phyloP scores from a whole-genome alignment of 2,113 vertebrate species.

The Corythornis cristatus region DNA sequence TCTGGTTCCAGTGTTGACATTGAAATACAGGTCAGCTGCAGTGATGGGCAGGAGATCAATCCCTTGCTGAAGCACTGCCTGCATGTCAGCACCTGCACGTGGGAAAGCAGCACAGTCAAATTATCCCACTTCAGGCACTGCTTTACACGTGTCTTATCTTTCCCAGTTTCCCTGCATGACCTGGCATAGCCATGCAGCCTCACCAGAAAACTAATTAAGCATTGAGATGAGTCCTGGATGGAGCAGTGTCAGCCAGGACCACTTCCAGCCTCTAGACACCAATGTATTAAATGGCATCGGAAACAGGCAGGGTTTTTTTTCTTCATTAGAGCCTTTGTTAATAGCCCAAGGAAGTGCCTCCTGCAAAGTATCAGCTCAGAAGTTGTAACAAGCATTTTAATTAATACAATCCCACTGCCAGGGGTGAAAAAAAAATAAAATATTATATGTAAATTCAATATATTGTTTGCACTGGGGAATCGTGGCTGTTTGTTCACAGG shows the following conservation, averaged over 20 bases:
- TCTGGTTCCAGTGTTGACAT: not conserved
- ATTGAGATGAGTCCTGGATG: not conserved
- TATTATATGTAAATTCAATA: not conserved
- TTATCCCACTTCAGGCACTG: not conserved
- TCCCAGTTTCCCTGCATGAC: not conserved
- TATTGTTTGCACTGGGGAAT: not conserved
- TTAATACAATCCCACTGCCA: constrained; percentile 5
- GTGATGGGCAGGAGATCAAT: not conserved
- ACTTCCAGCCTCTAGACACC: not conserved
- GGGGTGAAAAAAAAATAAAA: not conserved
- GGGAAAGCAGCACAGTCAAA: not conserved
- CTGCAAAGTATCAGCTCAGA: not conserved
- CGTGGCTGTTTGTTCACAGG: not conserved
- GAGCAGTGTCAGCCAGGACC: not conserved
- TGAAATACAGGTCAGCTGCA: not conserved
- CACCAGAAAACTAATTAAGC: constrained; percentile 15
- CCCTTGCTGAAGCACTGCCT: not conserved
- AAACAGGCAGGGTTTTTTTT: not conserved
- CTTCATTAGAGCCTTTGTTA: not conserved
- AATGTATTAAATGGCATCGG: not conserved
- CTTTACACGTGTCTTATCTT: not conserved
- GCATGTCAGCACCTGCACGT: not conserved
- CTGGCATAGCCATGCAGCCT: not conserved
- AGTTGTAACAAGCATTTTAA: constrained; percentile 33
- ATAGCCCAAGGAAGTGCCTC: constrained; percentile 24